These are phyloP conservation scores for Calephelis nemesis DNA, from an alignment of 1,140 invertebrate species.

Conservation along the genomic window DNA sequence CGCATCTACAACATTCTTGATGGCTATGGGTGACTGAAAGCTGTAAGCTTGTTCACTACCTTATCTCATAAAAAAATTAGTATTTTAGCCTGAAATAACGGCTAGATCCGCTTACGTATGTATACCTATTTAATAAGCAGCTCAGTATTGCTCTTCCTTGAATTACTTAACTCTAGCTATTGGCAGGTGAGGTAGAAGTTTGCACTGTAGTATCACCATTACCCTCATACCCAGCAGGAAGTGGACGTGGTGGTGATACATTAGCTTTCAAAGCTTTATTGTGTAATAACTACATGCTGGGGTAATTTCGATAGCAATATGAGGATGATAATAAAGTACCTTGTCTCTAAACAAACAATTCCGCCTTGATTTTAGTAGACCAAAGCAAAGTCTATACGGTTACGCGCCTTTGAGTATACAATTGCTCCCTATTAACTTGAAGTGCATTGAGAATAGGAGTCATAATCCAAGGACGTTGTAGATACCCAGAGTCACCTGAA, in stretches of 20 bases:
- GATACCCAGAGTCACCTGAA: slow-evolving; percentile 40
- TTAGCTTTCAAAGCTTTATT: slow-evolving; percentile 24
- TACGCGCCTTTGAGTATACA: too few species aligned
- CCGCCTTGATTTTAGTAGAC: slow-evolving; percentile 24
- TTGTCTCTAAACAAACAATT: slow-evolving; percentile 26
- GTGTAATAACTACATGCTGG: slow-evolving; percentile 29
- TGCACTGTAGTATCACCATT: background rate
- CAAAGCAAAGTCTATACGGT: too few species aligned
- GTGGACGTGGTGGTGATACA: slow-evolving; percentile 8
- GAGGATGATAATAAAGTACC: too few species aligned
- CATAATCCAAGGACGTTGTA: slow-evolving; percentile 31
- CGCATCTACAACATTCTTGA: too few species aligned
- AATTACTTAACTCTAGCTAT: slow-evolving; percentile 7
- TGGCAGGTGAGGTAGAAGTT: background rate
- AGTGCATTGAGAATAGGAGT: slow-evolving; percentile 30
- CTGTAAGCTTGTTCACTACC: too few species aligned
- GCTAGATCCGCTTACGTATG: too few species aligned
- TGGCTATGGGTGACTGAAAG: too few species aligned
- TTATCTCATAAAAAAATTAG: background rate
- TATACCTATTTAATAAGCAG: slow-evolving; percentile 7
- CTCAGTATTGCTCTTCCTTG: slow-evolving; percentile 11
- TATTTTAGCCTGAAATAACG: too few species aligned
- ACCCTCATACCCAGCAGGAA: slow-evolving; percentile 8
- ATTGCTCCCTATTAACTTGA: slow-evolving; percentile 33
- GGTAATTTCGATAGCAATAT: slow-evolving; percentile 23